Evolutionary conservation across 2,113 vertebrate genomes (phyloP).

Genomic region (Mesitornis unicolor): DNA sequence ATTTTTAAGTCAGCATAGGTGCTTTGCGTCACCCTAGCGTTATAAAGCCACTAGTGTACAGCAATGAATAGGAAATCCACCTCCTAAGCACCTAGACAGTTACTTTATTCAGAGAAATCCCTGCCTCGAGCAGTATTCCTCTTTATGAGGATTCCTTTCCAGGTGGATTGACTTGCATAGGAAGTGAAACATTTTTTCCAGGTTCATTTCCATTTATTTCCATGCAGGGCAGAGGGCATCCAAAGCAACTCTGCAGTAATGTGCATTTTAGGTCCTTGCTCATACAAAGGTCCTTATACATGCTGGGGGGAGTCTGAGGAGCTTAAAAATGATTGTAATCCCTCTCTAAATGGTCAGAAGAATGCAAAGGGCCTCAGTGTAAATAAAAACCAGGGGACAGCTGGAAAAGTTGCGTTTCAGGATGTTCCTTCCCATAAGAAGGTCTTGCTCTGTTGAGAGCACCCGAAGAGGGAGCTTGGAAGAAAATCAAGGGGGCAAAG

Average conservation of each 20-base stretch:
- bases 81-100: background rate
- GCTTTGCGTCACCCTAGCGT: rapidly evolving
- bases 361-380: background rate
- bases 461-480: constrained; percentile 1
- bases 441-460: background rate
- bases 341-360: background rate
- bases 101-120: constrained; percentile 17
- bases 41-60: constrained; percentile 8
- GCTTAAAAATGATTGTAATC: background rate
- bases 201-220: constrained; percentile 14
- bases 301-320: background rate
- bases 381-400: background rate
- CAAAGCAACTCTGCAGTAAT: background rate
- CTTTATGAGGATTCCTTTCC: constrained; percentile 26
- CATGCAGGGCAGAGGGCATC: background rate
- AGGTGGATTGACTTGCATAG: background rate
- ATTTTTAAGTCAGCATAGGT: background rate
- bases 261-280: background rate
- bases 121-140: background rate
- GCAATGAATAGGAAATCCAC: background rate
- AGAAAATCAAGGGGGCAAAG: background rate
- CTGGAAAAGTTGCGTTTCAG: background rate
- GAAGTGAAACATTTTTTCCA: constrained; percentile 41
- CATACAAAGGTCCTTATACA: background rate
- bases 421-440: background rate